These are phyloP conservation scores for Sciurus vulgaris DNA, from an alignment of 2,797 vertebrate species.

Conservation along the genomic window DNA sequence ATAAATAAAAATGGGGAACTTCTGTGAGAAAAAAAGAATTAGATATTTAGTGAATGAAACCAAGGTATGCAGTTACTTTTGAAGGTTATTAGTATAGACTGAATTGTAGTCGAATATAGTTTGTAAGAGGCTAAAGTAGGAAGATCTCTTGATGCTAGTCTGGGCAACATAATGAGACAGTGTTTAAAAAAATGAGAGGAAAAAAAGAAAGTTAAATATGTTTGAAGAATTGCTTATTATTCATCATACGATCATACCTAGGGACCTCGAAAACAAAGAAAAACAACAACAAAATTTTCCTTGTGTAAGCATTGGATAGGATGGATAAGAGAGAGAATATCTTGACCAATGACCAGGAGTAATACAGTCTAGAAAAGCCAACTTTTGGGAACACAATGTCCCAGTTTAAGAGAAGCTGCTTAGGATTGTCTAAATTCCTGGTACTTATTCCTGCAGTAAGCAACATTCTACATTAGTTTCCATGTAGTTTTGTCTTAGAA, in stretches of 20 bases:
- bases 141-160: neutral
- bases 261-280: neutral
- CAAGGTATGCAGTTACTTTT: neutral
- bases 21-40: neutral
- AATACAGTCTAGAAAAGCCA: neutral
- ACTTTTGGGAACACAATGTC: neutral
- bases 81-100: neutral
- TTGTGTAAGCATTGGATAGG: too few relatives aligned
- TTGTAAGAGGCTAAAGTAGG: neutral
- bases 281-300: neutral
- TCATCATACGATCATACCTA: neutral
- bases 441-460: neutral
- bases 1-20: neutral
- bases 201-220: neutral
- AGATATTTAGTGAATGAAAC: neutral
- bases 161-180: neutral
- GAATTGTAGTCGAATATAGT: neutral
- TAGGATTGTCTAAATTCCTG: neutral
- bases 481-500: neutral
- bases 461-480: neutral
- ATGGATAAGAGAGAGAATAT: neutral
- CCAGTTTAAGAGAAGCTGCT: neutral
- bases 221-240: constrained; percentile 20
- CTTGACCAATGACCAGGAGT: neutral
- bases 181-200: neutral